These are phyloP conservation scores for Lamellibrachia luymesi DNA, from an alignment of 1,140 invertebrate genomes.

Conservation along the genomic window DNA sequence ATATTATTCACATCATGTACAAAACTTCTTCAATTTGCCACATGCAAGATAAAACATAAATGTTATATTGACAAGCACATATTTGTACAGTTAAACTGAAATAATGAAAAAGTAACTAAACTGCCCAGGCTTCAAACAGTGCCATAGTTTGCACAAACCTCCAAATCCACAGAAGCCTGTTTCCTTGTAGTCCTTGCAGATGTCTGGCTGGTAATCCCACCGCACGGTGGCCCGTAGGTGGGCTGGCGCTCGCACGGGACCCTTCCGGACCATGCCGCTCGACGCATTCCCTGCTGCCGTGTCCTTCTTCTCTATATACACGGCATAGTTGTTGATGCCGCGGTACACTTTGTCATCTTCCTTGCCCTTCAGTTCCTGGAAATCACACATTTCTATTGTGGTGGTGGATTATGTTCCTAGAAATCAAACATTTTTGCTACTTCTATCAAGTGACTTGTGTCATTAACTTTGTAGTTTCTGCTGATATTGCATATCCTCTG, in stretches of 20 bases:
- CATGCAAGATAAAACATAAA: too few species aligned
- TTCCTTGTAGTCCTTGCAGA: constrained; percentile 99
- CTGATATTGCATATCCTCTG: too few species aligned
- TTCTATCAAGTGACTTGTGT: too few species aligned
- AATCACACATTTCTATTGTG: background rate
- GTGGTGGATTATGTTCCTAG: too few species aligned
- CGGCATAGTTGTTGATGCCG: constrained; percentile 91
- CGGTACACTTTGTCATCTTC: constrained; percentile 94
- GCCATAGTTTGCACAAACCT: constrained; percentile 66
- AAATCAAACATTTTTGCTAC: too few species aligned
- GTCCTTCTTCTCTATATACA: constrained; percentile 91
- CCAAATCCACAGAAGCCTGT: constrained; percentile 99
- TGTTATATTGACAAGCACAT: too few species aligned
- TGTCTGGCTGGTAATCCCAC: constrained; percentile 99
- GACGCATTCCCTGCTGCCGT: constrained; percentile 67
- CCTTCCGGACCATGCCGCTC: constrained; percentile 59
- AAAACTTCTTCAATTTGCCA: too few species aligned
- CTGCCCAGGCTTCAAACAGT: too few species aligned
- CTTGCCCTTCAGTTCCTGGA: constrained; percentile 80
- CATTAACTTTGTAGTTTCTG: too few species aligned
- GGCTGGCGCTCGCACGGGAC: constrained; percentile 92
- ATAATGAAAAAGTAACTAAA: too few species aligned
- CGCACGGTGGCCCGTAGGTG: constrained; percentile 91
- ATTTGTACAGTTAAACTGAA: too few species aligned
- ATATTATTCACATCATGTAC: too few species aligned